A percentile compares a stretch with the other conserved stretches of the same genome.
phyloP scores from a whole-genome alignment of 1,140 invertebrate genomes.

The Dendrolimus kikuchii region DNA sequence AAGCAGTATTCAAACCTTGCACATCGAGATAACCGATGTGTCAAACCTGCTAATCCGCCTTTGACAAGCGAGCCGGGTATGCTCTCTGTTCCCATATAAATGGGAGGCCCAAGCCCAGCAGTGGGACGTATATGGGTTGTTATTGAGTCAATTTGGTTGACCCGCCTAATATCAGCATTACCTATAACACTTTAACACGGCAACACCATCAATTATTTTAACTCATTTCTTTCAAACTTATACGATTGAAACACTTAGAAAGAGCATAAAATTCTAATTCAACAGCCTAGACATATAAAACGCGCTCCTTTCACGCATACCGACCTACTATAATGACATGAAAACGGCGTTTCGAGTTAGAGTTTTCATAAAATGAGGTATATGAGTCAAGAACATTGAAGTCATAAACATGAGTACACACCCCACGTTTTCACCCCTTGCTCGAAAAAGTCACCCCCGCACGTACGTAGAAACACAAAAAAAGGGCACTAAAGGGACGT shows the following conservation, averaged over 20 bases:
- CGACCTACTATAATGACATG: slow-evolving; percentile 42
- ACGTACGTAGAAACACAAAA: slow-evolving; percentile 56
- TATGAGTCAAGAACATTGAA: slow-evolving; percentile 66
- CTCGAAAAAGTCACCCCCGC: slow-evolving; percentile 66
- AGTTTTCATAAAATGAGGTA: slow-evolving; percentile 67
- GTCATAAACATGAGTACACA: slow-evolving; percentile 59
- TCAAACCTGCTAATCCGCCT: no score
- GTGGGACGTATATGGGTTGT: no score
- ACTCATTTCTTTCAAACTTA: no score
- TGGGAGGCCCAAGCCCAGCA: no score
- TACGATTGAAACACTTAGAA: slow-evolving; percentile 5
- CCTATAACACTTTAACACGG: no score
- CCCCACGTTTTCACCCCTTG: slow-evolving; percentile 64
- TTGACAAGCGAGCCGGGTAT: no score
- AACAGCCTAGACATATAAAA: slow-evolving; percentile 9
- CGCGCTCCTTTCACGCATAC: slow-evolving; percentile 20
- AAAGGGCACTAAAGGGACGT: slow-evolving; percentile 63
- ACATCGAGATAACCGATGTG: no score
- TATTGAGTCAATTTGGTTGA: no score
- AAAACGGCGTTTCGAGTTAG: slow-evolving; percentile 48
- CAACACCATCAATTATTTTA: no score
- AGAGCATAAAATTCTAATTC: slow-evolving; percentile 24
- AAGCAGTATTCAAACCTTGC: no score
- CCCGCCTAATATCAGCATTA: no score
- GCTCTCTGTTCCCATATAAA: no score